Evolutionary conservation across 2,888 invertebrate species (phyloP).

Genomic region (Stomorhina lunata): DNA sequence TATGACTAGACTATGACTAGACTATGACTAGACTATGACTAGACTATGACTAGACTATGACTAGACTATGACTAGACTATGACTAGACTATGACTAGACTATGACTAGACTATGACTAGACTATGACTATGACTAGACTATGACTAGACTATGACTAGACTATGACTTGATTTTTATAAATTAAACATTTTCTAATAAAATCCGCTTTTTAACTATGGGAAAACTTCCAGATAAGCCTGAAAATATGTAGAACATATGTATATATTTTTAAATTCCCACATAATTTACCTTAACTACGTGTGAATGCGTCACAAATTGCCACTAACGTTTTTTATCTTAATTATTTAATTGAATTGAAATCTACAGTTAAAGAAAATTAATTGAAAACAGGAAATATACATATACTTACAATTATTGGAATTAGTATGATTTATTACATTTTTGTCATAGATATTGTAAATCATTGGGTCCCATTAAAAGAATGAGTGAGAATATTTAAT

Average conservation of each 20-base stretch:
- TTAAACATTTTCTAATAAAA: too few species aligned
- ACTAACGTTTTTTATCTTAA: slow-evolving; percentile 14
- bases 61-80: too few species aligned
- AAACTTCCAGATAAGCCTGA: slow-evolving; percentile 34
- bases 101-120: too few species aligned
- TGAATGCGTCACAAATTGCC: slow-evolving; percentile 35
- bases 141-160: too few species aligned
- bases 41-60: too few species aligned
- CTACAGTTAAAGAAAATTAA: slow-evolving; percentile 25
- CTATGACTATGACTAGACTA: too few species aligned
- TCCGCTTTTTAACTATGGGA: slow-evolving; percentile 33
- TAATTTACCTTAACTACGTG: slow-evolving; percentile 31
- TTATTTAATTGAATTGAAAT: slow-evolving; percentile 1
- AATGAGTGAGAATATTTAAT: slow-evolving; percentile 20
- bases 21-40: too few species aligned
- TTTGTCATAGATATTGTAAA: slow-evolving; percentile 23
- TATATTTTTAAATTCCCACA: slow-evolving; percentile 18
- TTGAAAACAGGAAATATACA: slow-evolving; percentile 35
- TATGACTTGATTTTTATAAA: too few species aligned
- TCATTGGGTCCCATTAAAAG: slow-evolving; percentile 7
- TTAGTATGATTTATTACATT: not conserved
- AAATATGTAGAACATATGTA: slow-evolving; percentile 13
- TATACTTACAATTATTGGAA: slow-evolving; percentile 21
- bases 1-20: too few species aligned
- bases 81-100: too few species aligned